Percentiles rank a stretch among this genome's conserved stretches.
Conservation (phyloP, 2,113 vertebrate genomes). For the Uropsilus gracilis region DNA sequence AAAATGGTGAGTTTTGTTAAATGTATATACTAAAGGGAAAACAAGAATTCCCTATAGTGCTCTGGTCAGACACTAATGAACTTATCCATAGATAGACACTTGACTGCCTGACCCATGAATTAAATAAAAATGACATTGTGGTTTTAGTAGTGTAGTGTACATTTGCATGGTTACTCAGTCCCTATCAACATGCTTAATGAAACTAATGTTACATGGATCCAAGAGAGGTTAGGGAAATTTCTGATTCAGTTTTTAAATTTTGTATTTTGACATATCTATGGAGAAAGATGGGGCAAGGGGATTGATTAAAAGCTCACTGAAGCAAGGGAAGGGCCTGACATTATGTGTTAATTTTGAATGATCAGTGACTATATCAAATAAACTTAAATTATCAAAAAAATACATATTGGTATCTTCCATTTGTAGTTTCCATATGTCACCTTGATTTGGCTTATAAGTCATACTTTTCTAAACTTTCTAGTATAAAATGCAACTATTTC, state of each 20-base stretch:
- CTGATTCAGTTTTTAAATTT: conserved; percentile 29
- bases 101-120: conserved; percentile 84
- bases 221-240: background rate
- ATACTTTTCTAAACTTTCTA: conserved; percentile 38
- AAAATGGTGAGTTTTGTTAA: conserved; percentile 31
- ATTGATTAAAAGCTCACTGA: background rate
- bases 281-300: too few species aligned
- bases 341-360: conserved; percentile 48
- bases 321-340: background rate
- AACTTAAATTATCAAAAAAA: conserved; percentile 8
- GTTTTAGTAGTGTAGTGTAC: background rate
- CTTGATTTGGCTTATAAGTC: conserved; percentile 12
- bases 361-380: background rate
- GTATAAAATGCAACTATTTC: background rate
- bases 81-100: conserved; percentile 87
- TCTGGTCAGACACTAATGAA: conserved; percentile 89
- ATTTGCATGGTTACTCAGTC: conserved; percentile 40
- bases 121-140: conserved; percentile 81
- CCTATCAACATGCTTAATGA: background rate
- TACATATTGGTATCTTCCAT: conserved; percentile 3
- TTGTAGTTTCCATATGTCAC: background rate
- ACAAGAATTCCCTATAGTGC: conserved; percentile 86
- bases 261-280: background rate
- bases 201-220: conserved; percentile 24
- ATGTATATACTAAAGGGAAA: conserved; percentile 26